Conservation (phyloP, 2,113 vertebrate genomes). For the Hypomesus transpacificus region DNA sequence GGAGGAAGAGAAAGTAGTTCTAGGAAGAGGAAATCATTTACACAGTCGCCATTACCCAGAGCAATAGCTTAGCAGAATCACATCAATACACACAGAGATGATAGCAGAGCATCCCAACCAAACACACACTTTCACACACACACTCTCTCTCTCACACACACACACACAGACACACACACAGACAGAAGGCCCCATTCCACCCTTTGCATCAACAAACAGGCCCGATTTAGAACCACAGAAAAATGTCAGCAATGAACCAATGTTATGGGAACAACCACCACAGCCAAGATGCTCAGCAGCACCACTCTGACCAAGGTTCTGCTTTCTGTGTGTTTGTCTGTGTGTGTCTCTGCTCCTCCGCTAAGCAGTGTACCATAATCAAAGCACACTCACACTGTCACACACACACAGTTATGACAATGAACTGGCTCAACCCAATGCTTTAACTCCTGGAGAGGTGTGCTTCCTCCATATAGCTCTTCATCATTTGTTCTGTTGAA, state of each 20-base stretch:
- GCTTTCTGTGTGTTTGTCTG: not conserved
- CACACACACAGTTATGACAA: too few species aligned
- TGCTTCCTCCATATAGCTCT: conserved; percentile 52
- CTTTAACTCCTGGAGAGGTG: conserved; percentile 43
- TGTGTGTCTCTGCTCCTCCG: not conserved
- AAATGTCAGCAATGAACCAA: conserved; percentile 61
- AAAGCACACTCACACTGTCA: too few species aligned
- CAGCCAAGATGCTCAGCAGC: conserved; percentile 33
- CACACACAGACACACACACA: conserved; percentile 7
- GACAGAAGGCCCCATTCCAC: conserved; percentile 41
- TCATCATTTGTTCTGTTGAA: conserved; percentile 62
- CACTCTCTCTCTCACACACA: conserved; percentile 1
- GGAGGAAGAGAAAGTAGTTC: conserved; percentile 17
- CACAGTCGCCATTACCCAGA: conserved; percentile 46
- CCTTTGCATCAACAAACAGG: conserved; percentile 61
- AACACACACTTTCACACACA: not conserved
- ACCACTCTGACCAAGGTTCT: conserved; percentile 20
- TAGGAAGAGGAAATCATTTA: conserved; percentile 22
- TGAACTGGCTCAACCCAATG: conserved; percentile 1
- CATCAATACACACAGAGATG: conserved; percentile 42
- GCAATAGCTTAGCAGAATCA: conserved; percentile 24
- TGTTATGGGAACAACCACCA: conserved; percentile 57
- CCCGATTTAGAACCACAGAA: conserved; percentile 61
- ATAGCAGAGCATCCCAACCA: not conserved
- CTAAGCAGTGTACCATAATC: too few species aligned